A percentile compares a stretch with the other conserved stretches of the same genome.
phyloP scores from a whole-genome alignment of 2,113 vertebrate genomes.

The Cyphomyrus discorhynchus region DNA sequence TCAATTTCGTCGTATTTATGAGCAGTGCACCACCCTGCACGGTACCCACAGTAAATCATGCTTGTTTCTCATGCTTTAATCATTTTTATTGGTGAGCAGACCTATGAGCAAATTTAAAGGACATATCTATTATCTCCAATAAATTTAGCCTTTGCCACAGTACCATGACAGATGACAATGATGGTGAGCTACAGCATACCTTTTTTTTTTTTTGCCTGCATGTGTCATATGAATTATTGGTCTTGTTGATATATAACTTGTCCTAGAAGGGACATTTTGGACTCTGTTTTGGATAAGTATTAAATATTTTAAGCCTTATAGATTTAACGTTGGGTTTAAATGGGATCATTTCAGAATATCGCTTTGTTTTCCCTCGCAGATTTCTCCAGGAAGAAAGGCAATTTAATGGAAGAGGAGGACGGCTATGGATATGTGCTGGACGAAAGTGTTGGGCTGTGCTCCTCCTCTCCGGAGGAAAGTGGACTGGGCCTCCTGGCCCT shows the following conservation, averaged over 20 bases:
- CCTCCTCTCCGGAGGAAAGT: slow-evolving; percentile 75
- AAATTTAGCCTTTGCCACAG: slow-evolving; percentile 10
- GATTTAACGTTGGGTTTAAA: not conserved
- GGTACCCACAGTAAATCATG: slow-evolving; percentile 22
- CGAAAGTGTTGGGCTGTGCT: slow-evolving; percentile 56
- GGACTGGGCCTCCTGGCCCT: slow-evolving; percentile 85
- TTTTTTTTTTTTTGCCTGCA: not conserved
- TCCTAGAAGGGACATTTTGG: not conserved
- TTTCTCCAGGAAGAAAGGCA: slow-evolving; percentile 60
- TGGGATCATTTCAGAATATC: not conserved
- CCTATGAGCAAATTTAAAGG: slow-evolving; percentile 23
- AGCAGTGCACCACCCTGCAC: slow-evolving; percentile 27
- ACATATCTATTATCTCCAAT: slow-evolving; percentile 5
- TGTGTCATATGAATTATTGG: not conserved
- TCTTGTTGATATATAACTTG: not conserved
- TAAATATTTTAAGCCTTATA: not conserved
- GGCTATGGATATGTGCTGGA: slow-evolving; percentile 57
- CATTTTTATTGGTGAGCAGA: slow-evolving; percentile 23
- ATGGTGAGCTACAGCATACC: not conserved
- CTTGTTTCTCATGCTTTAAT: slow-evolving; percentile 26
- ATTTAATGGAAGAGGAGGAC: slow-evolving; percentile 55
- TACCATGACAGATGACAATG: slow-evolving; percentile 1
- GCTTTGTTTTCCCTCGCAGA: slow-evolving; percentile 64
- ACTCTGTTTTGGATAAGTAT: not conserved
- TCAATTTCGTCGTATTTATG: slow-evolving; percentile 21